A percentile compares a stretch with the other conserved stretches of the same genome.
Conservation (phyloP, 2,797 vertebrate species). For the Natrix natrix region DNA sequence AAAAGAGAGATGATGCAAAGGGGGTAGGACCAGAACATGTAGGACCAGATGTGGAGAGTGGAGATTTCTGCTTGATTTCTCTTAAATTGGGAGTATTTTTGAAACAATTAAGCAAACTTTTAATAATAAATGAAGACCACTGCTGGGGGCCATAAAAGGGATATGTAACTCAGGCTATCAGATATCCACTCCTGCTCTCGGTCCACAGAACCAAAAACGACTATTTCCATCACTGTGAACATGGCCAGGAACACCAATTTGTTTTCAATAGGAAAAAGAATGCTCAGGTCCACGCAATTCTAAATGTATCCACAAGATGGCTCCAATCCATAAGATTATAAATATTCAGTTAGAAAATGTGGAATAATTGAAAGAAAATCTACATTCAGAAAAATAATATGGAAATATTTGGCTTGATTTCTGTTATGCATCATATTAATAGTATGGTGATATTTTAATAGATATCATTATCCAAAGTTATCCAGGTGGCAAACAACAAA, state of each 20-base stretch:
- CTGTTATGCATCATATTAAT: not conserved
- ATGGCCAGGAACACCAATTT: not conserved
- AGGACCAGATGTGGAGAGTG: not conserved
- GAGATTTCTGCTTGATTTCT: not conserved
- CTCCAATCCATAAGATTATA: constrained; percentile 60
- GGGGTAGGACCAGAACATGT: not conserved
- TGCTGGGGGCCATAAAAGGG: not conserved
- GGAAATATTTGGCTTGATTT: not conserved
- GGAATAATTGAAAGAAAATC: not conserved
- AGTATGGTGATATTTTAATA: not conserved
- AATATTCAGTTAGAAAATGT: not conserved
- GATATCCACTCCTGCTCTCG: not conserved
- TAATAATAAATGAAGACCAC: not conserved
- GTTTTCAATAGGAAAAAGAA: not conserved
- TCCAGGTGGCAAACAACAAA: not conserved
- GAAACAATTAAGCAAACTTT: not conserved
- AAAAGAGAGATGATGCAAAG: not conserved
- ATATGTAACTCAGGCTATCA: not conserved
- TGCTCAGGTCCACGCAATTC: constrained; percentile 44
- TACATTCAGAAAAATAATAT: not conserved
- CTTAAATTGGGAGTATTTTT: not conserved
- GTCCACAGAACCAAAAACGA: not conserved
- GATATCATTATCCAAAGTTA: constrained; percentile 25
- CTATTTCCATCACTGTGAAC: not conserved
- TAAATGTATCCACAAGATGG: constrained; percentile 70